Evolutionary conservation across 2,113 vertebrate genomes (phyloP).

Genomic region (Gallinago paraguaiae): DNA sequence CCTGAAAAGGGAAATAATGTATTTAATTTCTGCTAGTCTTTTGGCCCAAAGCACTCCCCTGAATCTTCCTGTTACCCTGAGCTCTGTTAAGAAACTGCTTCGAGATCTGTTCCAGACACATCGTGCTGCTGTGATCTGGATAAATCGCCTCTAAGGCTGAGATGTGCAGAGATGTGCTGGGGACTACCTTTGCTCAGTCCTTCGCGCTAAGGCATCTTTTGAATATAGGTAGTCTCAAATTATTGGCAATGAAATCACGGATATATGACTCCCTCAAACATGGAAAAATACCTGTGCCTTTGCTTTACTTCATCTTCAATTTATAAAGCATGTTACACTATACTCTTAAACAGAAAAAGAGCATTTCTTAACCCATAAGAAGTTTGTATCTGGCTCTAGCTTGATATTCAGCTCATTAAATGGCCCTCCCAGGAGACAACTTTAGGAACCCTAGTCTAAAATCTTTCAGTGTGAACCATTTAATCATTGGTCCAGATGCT

Average conservation of each 20-base stretch:
- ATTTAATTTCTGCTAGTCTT: not conserved
- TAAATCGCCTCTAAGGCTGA: not conserved
- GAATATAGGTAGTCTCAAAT: not conserved
- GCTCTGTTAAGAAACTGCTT: not conserved
- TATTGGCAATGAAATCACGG: not conserved
- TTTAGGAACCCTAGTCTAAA: not conserved
- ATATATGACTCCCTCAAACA: rapidly evolving
- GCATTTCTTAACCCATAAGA: not conserved
- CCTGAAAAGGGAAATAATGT: not conserved
- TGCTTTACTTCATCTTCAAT: not conserved
- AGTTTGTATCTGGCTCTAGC: not conserved
- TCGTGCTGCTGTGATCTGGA: not conserved
- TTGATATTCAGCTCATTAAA: not conserved
- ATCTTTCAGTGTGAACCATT: not conserved
- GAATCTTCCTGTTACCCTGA: not conserved
- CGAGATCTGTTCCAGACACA: not conserved
- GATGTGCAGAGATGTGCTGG: not conserved
- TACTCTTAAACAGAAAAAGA: not conserved
- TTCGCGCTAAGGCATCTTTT: not conserved
- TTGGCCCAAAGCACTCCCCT: not conserved
- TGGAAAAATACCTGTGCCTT: not conserved
- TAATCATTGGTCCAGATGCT: not conserved
- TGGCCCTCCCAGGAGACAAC: not conserved
- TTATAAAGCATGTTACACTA: not conserved
- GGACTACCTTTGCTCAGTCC: not conserved